Conservation (phyloP, 2,113 vertebrate species). For the Ptilorrhoa leucosticta region DNA sequence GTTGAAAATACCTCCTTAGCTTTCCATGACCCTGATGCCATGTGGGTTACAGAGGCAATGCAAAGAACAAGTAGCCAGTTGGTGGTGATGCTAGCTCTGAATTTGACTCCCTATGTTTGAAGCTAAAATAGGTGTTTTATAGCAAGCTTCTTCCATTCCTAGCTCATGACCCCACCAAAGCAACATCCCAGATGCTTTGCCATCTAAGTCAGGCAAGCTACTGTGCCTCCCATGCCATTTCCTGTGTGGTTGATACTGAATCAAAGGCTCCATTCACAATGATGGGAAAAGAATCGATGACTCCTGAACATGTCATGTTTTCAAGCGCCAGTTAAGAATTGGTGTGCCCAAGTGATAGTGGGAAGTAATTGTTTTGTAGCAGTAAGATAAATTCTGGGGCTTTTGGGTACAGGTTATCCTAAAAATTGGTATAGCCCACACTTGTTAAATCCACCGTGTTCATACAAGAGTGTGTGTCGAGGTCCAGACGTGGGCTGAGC, state of each 20-base stretch:
- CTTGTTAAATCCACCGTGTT: background rate
- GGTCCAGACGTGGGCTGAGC: background rate
- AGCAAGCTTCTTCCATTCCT: background rate
- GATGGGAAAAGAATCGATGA: slow-evolving; percentile 39
- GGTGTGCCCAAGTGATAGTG: background rate
- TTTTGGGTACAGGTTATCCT: background rate
- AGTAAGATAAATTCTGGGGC: background rate
- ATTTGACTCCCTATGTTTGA: background rate
- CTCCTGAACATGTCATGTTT: background rate
- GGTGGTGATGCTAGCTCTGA: background rate
- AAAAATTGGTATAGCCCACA: background rate
- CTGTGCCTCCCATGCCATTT: slow-evolving; percentile 39
- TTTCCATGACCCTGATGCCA: background rate
- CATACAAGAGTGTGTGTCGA: background rate
- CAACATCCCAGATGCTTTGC: slow-evolving; percentile 16
- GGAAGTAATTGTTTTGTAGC: slow-evolving; percentile 7
- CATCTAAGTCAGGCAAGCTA: slow-evolving; percentile 52
- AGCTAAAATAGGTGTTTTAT: background rate
- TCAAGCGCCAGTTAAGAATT: slow-evolving; percentile 33
- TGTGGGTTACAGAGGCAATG: background rate
- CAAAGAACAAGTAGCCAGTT: background rate
- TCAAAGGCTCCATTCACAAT: slow-evolving; percentile 65
- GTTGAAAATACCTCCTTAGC: background rate
- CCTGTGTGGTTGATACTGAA: slow-evolving; percentile 41
- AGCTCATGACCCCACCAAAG: background rate